phyloP scores from a whole-genome alignment of 2,888 invertebrate species.

The Sphecodes monilicornis region DNA sequence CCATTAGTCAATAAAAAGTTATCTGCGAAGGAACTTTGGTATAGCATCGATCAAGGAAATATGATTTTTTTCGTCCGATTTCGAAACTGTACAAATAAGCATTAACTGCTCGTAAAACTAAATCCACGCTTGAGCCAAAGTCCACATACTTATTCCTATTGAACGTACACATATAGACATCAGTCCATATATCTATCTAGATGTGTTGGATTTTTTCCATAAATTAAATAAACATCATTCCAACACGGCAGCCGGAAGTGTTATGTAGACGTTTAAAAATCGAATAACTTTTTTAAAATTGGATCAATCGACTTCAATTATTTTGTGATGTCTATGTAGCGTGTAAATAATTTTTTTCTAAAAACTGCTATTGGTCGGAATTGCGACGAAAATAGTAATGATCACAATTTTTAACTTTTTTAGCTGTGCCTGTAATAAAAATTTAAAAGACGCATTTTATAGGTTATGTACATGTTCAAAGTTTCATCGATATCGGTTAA shows the following conservation, averaged over 20 bases:
- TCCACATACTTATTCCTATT: not conserved
- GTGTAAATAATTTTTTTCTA: no score
- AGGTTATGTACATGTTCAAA: no score
- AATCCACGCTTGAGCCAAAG: not conserved
- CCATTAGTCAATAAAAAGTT: not conserved
- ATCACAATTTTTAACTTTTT: no score
- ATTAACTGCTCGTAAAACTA: conserved; percentile 10
- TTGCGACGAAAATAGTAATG: no score
- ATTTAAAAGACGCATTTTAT: no score
- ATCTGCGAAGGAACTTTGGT: not conserved
- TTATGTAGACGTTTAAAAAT: no score
- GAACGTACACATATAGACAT: not conserved
- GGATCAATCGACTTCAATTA: no score
- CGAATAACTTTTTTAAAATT: no score
- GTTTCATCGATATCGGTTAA: no score
- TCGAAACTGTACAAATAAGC: conserved; percentile 32
- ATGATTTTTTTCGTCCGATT: not conserved
- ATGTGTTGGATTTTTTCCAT: conserved; percentile 28
- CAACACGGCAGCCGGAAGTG: conserved; percentile 45
- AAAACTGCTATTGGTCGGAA: no score
- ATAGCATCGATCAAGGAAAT: conserved; percentile 27
- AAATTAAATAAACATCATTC: conserved; percentile 59
- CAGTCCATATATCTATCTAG: conserved; percentile 18
- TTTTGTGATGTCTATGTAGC: no score
- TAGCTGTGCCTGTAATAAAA: no score